A percentile compares a stretch with the other conserved stretches of the same genome.
Conservation (phyloP, 2,797 vertebrate genomes). For the Mallotus villosus region DNA sequence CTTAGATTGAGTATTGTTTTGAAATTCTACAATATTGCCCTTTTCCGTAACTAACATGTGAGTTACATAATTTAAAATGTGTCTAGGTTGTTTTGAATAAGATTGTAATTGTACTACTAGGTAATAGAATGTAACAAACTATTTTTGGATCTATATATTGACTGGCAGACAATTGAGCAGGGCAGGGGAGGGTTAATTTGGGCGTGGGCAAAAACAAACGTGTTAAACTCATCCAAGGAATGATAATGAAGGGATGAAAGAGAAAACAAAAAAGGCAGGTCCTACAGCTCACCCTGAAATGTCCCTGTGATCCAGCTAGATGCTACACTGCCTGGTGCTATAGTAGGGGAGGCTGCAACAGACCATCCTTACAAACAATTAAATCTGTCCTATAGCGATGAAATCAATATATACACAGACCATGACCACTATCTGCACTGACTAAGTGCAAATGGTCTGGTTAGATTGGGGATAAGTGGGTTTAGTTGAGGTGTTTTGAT, state of each 20-base stretch:
- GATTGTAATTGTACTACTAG: not conserved
- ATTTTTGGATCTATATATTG: no score
- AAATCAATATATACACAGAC: conserved; percentile 43
- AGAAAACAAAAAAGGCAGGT: conserved; percentile 44
- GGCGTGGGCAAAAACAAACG: conserved; percentile 27
- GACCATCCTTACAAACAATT: conserved; percentile 19
- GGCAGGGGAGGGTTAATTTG: conserved; percentile 28
- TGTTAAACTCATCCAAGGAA: conserved; percentile 24
- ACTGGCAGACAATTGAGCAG: not conserved
- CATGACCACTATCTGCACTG: conserved; percentile 47
- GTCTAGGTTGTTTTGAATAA: not conserved
- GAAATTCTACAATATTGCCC: not conserved
- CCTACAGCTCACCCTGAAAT: conserved; percentile 69
- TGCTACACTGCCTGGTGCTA: not conserved
- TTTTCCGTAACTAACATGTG: not conserved
- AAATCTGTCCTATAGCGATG: conserved; percentile 32
- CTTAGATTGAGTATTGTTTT: not conserved
- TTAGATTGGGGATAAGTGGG: conserved; percentile 26
- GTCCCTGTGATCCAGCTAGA: conserved; percentile 45
- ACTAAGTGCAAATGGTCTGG: conserved; percentile 45
- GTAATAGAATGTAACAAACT: no score
- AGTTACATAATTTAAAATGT: not conserved
- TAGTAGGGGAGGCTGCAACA: conserved; percentile 3
- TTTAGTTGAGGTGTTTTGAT: conserved; percentile 15
- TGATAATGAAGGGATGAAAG: conserved; percentile 33